Conservation (phyloP, 1,140 invertebrate species). For the Anastatus disparis region DNA sequence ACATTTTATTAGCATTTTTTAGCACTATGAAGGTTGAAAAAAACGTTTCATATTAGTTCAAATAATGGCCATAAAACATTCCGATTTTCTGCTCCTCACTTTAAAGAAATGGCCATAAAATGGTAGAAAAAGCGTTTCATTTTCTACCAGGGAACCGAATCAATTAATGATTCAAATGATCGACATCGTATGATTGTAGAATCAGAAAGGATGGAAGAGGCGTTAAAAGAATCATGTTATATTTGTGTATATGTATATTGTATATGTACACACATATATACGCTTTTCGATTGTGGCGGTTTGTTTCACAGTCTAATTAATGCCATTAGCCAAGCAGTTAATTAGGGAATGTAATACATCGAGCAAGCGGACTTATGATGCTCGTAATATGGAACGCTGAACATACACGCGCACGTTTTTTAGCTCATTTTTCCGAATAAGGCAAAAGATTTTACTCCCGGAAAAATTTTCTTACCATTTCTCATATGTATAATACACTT, state of each 20-base stretch:
- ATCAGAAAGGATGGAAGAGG: neutral
- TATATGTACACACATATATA: neutral
- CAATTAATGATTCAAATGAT: neutral
- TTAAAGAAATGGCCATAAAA: too few species aligned
- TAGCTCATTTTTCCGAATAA: constrained; percentile 7
- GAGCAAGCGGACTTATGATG: constrained; percentile 52
- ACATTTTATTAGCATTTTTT: too few species aligned
- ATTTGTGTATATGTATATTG: neutral
- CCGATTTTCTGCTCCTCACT: too few species aligned
- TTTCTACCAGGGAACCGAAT: too few species aligned
- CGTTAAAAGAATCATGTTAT: neutral
- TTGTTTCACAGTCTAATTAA: constrained; percentile 65
- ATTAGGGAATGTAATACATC: constrained; percentile 62
- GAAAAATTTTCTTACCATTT: constrained; percentile 16
- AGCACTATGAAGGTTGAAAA: too few species aligned
- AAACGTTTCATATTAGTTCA: too few species aligned
- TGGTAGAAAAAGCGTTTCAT: too few species aligned
- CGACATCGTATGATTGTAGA: neutral
- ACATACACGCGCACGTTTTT: constrained; percentile 23
- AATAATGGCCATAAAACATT: too few species aligned
- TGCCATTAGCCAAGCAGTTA: constrained; percentile 61
- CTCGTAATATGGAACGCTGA: constrained; percentile 57
- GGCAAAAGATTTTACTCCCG: constrained; percentile 9
- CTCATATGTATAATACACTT: too few species aligned
- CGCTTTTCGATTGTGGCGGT: constrained; percentile 47